phyloP scores from a whole-genome alignment of 2,888 invertebrate genomes.

The Sphaerophoria taeniata region DNA sequence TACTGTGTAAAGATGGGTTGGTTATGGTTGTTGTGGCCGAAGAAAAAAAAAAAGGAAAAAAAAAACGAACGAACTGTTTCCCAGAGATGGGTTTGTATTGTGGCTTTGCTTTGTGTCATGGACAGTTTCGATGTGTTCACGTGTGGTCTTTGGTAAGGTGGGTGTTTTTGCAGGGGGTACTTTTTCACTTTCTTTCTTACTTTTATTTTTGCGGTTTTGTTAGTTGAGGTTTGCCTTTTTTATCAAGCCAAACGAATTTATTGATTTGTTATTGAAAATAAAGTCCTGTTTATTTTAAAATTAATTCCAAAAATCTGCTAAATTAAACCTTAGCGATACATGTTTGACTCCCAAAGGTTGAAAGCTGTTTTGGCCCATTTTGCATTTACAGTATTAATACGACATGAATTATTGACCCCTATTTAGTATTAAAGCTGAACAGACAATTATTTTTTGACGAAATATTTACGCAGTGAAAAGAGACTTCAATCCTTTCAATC shows the following conservation, averaged over 20 bases:
- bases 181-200: conserved; percentile 37
- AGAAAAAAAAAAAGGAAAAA: conserved; percentile 21
- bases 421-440: no score
- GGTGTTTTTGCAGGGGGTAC: conserved; percentile 22
- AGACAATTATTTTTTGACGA: no score
- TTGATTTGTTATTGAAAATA: conserved; percentile 31
- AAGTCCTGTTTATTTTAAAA: no score
- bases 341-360: no score
- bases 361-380: no score
- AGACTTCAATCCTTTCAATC: no score
- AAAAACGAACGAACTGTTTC: conserved; percentile 49
- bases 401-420: no score
- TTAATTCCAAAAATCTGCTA: no score
- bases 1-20: conserved; percentile 10
- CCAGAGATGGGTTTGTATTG: conserved; percentile 35
- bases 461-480: no score
- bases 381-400: no score
- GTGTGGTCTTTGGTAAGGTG: neutral
- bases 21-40: conserved; percentile 12
- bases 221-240: neutral
- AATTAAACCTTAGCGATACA: no score
- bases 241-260: conserved; percentile 47
- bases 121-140: no score
- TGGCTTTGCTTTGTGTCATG: conserved; percentile 5
- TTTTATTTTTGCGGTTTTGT: conserved; percentile 28